Evolutionary conservation across 2,113 vertebrate species (phyloP).

Genomic region (Dendrocopos noguchii): DNA sequence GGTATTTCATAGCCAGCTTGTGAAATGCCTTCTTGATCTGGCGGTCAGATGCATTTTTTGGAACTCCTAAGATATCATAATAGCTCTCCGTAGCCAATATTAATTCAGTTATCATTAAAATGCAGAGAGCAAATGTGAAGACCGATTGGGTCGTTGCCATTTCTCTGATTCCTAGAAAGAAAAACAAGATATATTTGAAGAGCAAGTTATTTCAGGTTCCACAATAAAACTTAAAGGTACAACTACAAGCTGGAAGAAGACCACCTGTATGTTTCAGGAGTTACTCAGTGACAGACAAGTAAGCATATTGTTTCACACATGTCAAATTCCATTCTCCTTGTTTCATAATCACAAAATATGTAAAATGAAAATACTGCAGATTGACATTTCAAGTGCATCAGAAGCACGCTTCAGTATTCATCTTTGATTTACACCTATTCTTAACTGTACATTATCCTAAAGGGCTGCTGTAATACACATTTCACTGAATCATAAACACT

Average conservation of each 20-base stretch:
- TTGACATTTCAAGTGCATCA: background rate
- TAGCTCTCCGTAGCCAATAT: conserved; percentile 92
- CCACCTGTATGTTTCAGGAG: background rate
- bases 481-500: background rate
- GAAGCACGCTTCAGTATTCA: background rate
- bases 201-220: background rate
- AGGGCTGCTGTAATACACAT: background rate
- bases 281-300: background rate
- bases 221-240: background rate
- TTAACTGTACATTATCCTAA: background rate
- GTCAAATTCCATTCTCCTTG: background rate
- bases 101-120: conserved; percentile 94
- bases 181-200: background rate
- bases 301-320: rapidly evolving
- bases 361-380: background rate
- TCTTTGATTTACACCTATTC: background rate
- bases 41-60: conserved; percentile 90
- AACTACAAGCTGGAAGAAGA: background rate
- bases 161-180: conserved; percentile 67
- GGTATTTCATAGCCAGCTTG: conserved; percentile 93
- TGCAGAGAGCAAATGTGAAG: conserved; percentile 86
- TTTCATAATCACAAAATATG: background rate
- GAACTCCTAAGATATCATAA: conserved; percentile 93
- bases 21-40: conserved; percentile 98
- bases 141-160: conserved; percentile 90